Evolutionary conservation across 2,888 invertebrate genomes (phyloP).

Genomic region (Reticulitermes lucifugus): DNA sequence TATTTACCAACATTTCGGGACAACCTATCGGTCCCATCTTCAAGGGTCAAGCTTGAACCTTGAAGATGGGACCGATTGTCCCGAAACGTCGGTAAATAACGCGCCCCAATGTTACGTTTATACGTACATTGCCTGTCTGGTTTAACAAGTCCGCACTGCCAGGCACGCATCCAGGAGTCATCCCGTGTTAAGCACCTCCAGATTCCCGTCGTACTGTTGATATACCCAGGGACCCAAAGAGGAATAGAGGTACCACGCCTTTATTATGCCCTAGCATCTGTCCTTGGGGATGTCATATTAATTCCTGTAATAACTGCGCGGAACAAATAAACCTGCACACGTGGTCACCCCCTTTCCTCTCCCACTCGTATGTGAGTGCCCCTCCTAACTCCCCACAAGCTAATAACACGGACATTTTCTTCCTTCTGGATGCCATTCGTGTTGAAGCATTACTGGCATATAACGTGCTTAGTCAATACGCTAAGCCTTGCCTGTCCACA

Average conservation of each 20-base stretch:
- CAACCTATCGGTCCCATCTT: no score
- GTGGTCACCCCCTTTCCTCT: neutral
- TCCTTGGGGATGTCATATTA: conserved; percentile 32
- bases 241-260: neutral
- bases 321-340: neutral
- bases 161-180: no score
- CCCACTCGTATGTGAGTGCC: neutral
- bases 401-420: conserved; percentile 14
- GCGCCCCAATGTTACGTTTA: no score
- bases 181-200: no score
- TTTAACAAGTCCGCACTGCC: no score
- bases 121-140: no score
- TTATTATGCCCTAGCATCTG: neutral
- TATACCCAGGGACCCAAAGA: neutral
- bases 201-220: no score
- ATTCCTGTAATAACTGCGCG: conserved; percentile 38
- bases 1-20: no score
- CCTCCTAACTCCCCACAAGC: conserved; percentile 6
- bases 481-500: no score
- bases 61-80: no score
- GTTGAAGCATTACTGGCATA: conserved; percentile 6
- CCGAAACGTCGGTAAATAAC: no score
- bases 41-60: no score
- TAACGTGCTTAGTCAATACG: neutral
- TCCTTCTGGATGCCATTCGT: neutral